Evolutionary conservation across 92 coral and sea anemone species (phyloP), one percentile per base, ranked within the genome.

Genomic region (Palythoa caribaeorum): DNA sequence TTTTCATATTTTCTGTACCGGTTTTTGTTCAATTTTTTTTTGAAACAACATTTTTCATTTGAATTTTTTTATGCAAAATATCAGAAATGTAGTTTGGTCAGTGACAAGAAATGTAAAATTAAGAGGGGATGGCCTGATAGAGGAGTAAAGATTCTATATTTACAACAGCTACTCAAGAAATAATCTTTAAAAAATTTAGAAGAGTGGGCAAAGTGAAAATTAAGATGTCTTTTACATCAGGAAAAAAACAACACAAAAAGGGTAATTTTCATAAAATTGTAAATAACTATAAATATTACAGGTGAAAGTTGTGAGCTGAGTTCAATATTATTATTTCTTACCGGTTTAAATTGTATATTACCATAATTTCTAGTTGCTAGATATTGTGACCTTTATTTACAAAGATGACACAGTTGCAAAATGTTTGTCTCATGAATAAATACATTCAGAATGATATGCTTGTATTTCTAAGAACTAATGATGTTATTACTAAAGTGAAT

Each of bases 201-300:
- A 28, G 28, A 28, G 28, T 28, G 50, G 50, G 70, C 6, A 6
- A 38, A 38, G 36, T 47, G 9, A 10, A 38, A 60, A 8, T 17
- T 65, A 66, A 80, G 54, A 3, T 55, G 15, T 57, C 59, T 19
- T 55, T 65, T 81, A 65, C 74, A 65, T 81, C 60, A 19, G 74
- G 20, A 66, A 62, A 78, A 51, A 76, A 76, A 15, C 17, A 11
- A 63, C 70, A 81, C 60, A 68, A 81, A 66, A 39, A 74, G 86
- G 44, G 66, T 65, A 68, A 65, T 81, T 81, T 81, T 81, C 86
- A 81, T 81, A 69, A 44, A 81, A 65, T 81, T 81, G 86, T 81
- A 81, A 76, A 81, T 81, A 81, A 13, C 40, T 40, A 62, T 65
- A 80, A 40, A n/a, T 21, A 51, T 52, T 39, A 65, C 74, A 19